Base-by-base conservation (phyloP, 2,888 invertebrate species). In the Coleophora deauratella region DNA sequence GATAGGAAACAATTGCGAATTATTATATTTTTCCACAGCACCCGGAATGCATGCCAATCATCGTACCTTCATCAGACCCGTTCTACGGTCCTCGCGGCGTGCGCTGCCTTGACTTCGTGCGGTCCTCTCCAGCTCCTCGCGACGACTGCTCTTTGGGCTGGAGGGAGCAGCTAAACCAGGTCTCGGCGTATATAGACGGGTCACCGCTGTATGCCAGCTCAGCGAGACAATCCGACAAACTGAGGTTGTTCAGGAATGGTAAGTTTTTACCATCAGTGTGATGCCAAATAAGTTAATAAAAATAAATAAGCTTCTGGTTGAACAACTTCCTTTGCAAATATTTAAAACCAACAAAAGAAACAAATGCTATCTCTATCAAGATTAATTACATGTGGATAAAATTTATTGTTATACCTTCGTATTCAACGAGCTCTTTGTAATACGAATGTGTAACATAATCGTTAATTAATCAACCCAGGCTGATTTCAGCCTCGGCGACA, bases 11-110 rank as follows among this genome's bases (percentile, higher is more conserved):
- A n/a, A n/a, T 21, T 6, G 21, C 21, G 8, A 6, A 31, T 8
- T 27, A 28, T 9, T 38, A 11, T 15, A 15, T 7, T 27, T 9
- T 13, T 28, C 36, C 28, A 41, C 77, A 93, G 88, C 96, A 96
- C 74, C 95, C 96, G 0, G 93, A 94, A 61, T 96, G 96, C 68
- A 77, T 94, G 53, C 94, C 95, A 1, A 96, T 96, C 51, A 76
- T 89, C 39, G 93, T 95, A 0, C 90, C 92, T 0, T 62, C 78
- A 0, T 87, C 89, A 15, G 96, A 96, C 70, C 89, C 90, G 9
- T 93, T 94, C 79, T 88, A 92, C 57, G 88, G 90, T 0, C 88
- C 88, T 0, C 86, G 91, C 15, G 91, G 91, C 1, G 89, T 94
- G 1, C 86, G 89, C 1, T 96, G 96, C 58, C 75, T 96, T 63